phyloP scores from a whole-genome alignment of 2,797 vertebrate species.

The Cichlasoma orientale region DNA sequence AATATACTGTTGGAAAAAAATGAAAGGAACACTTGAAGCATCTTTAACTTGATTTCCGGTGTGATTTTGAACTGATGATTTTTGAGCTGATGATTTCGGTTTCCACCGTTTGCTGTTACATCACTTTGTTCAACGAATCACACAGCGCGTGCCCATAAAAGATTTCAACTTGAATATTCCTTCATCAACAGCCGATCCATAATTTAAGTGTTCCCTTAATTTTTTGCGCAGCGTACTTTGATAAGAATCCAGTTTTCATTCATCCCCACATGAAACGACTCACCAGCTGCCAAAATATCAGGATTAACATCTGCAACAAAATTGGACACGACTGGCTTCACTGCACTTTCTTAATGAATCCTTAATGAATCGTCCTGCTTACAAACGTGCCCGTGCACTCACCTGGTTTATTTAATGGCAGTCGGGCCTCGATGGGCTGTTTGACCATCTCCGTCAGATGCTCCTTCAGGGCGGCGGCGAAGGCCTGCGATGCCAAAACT shows the following conservation, averaged over 20 bases:
- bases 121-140: too few relatives aligned
- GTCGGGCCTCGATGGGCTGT: constrained; percentile 68
- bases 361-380: neutral
- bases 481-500: constrained; percentile 49
- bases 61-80: neutral
- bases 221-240: neutral
- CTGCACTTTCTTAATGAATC: neutral
- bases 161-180: neutral
- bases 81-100: too few relatives aligned
- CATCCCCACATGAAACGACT: constrained; percentile 10
- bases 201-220: neutral
- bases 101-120: too few relatives aligned
- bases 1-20: neutral
- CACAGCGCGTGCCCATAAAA: accelerated
- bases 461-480: constrained; percentile 59
- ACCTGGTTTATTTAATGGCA: constrained; percentile 57
- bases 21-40: neutral
- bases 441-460: constrained; percentile 59
- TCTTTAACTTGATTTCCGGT: accelerated
- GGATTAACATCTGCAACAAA: constrained; percentile 39
- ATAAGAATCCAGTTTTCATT: neutral
- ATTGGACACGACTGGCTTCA: neutral
- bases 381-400: neutral
- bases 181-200: accelerated
- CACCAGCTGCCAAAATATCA: constrained; percentile 14